Percentiles rank a stretch among this genome's conserved stretches.
Evolutionary conservation across 1,140 invertebrate genomes (phyloP).

Genomic region (Lamellibrachia luymesi): DNA sequence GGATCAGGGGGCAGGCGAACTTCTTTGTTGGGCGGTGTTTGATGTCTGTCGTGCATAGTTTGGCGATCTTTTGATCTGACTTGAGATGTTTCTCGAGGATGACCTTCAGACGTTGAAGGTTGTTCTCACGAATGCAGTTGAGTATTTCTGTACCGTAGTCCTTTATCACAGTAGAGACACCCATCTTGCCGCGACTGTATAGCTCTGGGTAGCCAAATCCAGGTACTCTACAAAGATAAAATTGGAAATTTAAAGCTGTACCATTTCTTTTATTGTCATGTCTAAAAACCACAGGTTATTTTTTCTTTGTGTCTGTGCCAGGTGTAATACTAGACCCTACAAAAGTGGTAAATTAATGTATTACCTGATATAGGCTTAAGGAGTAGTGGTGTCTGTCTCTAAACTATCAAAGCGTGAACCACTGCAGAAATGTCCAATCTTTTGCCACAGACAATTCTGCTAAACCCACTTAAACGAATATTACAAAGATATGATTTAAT

Average conservation of each 20-base stretch:
- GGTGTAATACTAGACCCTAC: too few relatives aligned
- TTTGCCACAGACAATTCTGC: too few relatives aligned
- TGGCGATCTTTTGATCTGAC: conserved; percentile 23
- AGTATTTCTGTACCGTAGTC: conserved; percentile 29
- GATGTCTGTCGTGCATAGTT: conserved; percentile 27
- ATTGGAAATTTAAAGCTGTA: not conserved
- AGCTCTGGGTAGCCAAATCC: not conserved
- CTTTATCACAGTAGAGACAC: conserved; percentile 24
- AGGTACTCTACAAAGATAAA: not conserved
- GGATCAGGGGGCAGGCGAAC: conserved; percentile 29
- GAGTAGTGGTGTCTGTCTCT: too few relatives aligned
- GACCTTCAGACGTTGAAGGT: conserved; percentile 21
- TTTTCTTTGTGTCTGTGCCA: too few relatives aligned
- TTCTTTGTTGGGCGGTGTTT: conserved; percentile 30
- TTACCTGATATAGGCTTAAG: too few relatives aligned
- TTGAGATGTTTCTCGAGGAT: conserved; percentile 27
- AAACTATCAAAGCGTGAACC: too few relatives aligned
- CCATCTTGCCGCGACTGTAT: conserved; percentile 17
- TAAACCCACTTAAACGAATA: too few relatives aligned
- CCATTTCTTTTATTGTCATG: too few relatives aligned
- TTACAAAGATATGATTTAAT: too few relatives aligned
- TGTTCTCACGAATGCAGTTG: conserved; percentile 28
- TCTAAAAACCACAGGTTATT: too few relatives aligned
- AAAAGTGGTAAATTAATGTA: too few relatives aligned
- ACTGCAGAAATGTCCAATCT: too few relatives aligned